A percentile compares a stretch with the other conserved stretches of the same genome.
These are phyloP conservation scores for Caenorhabditis tropicalis DNA, from an alignment of 1,140 invertebrate genomes.

Conservation along the genomic window DNA sequence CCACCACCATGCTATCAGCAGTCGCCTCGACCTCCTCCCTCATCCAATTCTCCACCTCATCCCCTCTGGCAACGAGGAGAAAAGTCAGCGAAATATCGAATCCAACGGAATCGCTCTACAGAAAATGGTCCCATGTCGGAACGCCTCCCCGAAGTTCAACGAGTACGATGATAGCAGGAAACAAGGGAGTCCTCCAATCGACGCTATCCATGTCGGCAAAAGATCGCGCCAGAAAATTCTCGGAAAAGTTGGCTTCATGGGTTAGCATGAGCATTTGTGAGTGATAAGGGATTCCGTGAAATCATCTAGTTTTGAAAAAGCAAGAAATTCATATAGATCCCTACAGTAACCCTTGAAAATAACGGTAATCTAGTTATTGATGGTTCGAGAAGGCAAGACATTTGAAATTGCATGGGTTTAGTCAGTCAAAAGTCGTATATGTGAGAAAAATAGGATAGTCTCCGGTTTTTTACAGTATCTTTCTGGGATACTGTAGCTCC, in stretches of 20 bases:
- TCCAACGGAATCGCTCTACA: not conserved
- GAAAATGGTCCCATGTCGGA: slow-evolving; percentile 21
- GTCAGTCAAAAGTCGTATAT: too few species aligned
- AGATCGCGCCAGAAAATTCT: slow-evolving; percentile 17
- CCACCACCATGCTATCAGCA: not conserved
- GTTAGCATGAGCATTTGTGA: slow-evolving; percentile 41
- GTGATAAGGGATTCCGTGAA: not conserved
- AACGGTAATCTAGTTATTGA: too few species aligned
- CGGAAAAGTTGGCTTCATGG: slow-evolving; percentile 8
- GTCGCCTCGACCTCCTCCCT: slow-evolving; percentile 3
- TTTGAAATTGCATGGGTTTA: too few species aligned
- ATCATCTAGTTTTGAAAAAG: too few species aligned
- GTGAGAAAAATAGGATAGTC: too few species aligned
- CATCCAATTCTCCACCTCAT: slow-evolving; percentile 8
- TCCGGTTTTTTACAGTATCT: too few species aligned
- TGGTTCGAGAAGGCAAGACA: too few species aligned
- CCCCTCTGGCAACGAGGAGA: not conserved
- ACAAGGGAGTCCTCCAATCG: not conserved
- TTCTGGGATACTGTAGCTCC: too few species aligned
- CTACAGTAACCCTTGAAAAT: too few species aligned
- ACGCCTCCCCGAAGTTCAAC: not conserved
- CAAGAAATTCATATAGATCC: too few species aligned
- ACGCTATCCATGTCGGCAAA: slow-evolving; percentile 27
- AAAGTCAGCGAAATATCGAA: slow-evolving; percentile 35
- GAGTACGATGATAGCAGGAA: not conserved